Evolutionary conservation across 2,888 invertebrate species (phyloP).

Genomic region (Mythimna loreyi): DNA sequence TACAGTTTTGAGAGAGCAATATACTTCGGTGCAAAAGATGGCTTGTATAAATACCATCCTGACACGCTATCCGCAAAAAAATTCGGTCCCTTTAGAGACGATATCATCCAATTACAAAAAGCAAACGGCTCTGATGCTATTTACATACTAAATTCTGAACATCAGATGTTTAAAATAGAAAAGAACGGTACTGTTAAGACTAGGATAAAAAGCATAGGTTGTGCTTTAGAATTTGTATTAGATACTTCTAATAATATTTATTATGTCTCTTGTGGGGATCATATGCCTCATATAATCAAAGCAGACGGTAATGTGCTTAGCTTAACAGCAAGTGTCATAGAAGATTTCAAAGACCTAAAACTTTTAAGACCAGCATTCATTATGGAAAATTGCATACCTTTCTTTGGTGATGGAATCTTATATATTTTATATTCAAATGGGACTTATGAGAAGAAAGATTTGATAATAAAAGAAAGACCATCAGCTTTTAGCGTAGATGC

Average conservation of each 20-base stretch:
- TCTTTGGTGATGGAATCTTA: constrained; percentile 77
- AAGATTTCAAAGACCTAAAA: constrained; percentile 74
- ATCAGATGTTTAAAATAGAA: constrained; percentile 76
- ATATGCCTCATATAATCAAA: constrained; percentile 73
- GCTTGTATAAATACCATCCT: constrained; percentile 76
- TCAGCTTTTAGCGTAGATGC: constrained; percentile 81
- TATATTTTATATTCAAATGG: constrained; percentile 79
- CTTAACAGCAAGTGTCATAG: constrained; percentile 69
- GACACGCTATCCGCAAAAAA: constrained; percentile 79
- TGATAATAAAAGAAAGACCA: constrained; percentile 72
- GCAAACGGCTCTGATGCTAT: constrained; percentile 77
- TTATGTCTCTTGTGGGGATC: constrained; percentile 76
- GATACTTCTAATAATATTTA: constrained; percentile 83
- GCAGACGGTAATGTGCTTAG: constrained; percentile 67
- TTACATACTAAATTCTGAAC: constrained; percentile 72
- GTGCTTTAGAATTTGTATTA: constrained; percentile 81
- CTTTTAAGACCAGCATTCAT: constrained; percentile 80
- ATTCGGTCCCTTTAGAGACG: constrained; percentile 76
- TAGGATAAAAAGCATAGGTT: constrained; percentile 68
- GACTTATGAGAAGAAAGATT: constrained; percentile 76
- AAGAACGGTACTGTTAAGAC: constrained; percentile 75
- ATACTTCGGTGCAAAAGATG: constrained; percentile 79
- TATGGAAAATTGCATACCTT: constrained; percentile 80
- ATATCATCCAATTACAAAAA: constrained; percentile 81
- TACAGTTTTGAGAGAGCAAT: constrained; percentile 73